Conservation (phyloP, 2,113 vertebrate genomes). For the Eira barbara region DNA sequence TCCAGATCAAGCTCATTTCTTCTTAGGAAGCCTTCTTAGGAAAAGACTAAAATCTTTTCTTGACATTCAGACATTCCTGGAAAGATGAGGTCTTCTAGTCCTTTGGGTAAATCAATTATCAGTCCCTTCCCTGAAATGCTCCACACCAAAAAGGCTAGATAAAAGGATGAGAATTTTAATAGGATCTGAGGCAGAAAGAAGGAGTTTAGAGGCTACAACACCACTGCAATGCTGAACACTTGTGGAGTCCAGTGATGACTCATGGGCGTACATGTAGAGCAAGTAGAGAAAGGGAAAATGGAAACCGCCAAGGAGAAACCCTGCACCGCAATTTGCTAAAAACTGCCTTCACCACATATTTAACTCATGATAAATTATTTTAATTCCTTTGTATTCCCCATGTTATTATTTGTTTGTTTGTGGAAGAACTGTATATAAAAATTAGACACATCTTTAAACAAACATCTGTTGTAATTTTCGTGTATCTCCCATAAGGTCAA, state of each 20-base stretch:
- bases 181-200: not conserved
- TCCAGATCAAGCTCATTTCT: not conserved
- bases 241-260: not conserved
- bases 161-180: not conserved
- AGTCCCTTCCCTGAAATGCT: not conserved
- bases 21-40: not conserved
- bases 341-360: not conserved
- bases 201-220: not conserved
- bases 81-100: not conserved
- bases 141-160: not conserved
- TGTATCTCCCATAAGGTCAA: not conserved
- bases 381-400: not conserved
- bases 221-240: not conserved
- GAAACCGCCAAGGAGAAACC: not conserved
- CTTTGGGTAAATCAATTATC: not conserved
- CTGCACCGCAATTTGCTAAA: not conserved
- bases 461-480: not conserved
- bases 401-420: not conserved
- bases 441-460: not conserved
- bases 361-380: not conserved
- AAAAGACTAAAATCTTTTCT: not conserved
- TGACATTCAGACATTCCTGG: not conserved
- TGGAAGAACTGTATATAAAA: not conserved
- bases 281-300: not conserved
- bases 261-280: not conserved